These are phyloP conservation scores for Azemiops feae DNA, from an alignment of 2,113 vertebrate genomes.

Conservation along the genomic window DNA sequence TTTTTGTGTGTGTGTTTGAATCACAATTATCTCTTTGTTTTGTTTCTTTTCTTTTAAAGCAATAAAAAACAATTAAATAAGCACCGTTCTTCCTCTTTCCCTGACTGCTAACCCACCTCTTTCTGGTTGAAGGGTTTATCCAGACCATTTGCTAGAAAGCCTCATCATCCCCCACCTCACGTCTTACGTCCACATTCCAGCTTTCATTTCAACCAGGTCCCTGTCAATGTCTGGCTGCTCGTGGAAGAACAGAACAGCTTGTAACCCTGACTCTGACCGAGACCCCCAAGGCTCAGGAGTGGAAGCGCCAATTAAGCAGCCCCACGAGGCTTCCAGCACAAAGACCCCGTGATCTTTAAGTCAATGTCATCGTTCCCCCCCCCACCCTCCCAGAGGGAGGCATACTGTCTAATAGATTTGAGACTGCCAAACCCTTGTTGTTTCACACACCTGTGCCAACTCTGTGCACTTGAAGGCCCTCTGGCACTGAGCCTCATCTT, in stretches of 20 bases:
- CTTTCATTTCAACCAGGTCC: neutral
- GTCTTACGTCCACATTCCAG: neutral
- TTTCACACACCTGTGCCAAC: neutral
- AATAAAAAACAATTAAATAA: neutral
- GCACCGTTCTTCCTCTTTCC: neutral
- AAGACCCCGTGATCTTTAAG: slow-evolving; percentile 23
- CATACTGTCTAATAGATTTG: slow-evolving; percentile 11
- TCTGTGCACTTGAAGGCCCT: neutral
- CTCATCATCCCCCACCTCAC: neutral
- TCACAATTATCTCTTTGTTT: neutral
- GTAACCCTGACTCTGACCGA: neutral
- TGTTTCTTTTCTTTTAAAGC: neutral
- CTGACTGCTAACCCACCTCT: neutral
- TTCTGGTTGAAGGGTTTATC: neutral
- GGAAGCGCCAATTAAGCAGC: slow-evolving; percentile 17
- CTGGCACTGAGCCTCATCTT: neutral
- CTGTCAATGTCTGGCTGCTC: neutral
- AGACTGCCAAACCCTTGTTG: neutral
- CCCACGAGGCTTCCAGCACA: slow-evolving; percentile 2
- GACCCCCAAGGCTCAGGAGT: slow-evolving; percentile 1
- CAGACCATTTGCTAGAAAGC: neutral
- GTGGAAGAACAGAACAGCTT: slow-evolving; percentile 9
- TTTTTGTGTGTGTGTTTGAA: neutral
- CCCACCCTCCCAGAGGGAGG: neutral
- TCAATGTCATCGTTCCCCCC: slow-evolving; percentile 11